These are phyloP conservation scores for Phenganax subtilis DNA, from an alignment of 92 coral and sea anemone species.

Conservation along the genomic window DNA sequence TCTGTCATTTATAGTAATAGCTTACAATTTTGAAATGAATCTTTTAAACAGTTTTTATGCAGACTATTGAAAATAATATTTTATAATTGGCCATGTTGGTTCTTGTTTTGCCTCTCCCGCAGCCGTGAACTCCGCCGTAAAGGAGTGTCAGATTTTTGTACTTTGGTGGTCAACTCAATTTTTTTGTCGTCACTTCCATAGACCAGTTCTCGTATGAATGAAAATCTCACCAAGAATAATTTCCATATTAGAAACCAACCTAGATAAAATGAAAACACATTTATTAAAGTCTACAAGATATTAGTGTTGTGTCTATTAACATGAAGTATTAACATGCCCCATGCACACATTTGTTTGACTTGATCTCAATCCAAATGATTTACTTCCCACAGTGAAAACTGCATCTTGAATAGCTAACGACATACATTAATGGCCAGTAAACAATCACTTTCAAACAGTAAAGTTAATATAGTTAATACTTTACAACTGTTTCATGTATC, in stretches of 20 bases:
- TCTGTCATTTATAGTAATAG: background rate
- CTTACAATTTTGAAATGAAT: background rate
- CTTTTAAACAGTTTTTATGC: background rate
- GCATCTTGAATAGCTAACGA: too few relatives aligned
- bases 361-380: too few relatives aligned
- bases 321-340: too few relatives aligned
- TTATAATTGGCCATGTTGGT: conserved; percentile 36
- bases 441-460: too few relatives aligned
- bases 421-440: too few relatives aligned
- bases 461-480: too few relatives aligned
- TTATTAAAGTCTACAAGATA: too few relatives aligned
- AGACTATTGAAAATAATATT: background rate
- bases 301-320: too few relatives aligned
- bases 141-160: conserved; percentile 55
- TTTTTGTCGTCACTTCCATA: conserved; percentile 75
- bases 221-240: conserved; percentile 86
- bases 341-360: too few relatives aligned
- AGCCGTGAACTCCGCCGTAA: conserved; percentile 74
- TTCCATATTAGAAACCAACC: conserved; percentile 97
- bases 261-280: conserved; percentile 17
- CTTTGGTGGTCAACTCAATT: conserved; percentile 20
- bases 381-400: too few relatives aligned
- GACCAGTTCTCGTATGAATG: conserved; percentile 86
- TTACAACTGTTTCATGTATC: too few relatives aligned
- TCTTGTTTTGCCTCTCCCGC: conserved; percentile 38